Base-by-base conservation (phyloP, 2,113 vertebrate species). In the Megalops atlanticus region DNA sequence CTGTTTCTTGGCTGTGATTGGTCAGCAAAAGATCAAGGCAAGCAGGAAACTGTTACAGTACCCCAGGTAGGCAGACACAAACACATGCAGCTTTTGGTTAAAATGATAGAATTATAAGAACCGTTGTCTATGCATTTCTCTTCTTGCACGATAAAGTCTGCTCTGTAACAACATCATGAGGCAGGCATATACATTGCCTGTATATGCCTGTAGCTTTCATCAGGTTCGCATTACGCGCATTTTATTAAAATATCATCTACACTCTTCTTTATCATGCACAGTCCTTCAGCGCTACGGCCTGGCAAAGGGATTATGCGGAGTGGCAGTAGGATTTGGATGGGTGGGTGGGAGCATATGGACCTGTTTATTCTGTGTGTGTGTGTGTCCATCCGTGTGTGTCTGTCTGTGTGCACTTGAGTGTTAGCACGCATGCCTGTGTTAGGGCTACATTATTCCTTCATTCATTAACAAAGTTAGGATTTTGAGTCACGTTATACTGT, bases 11-110 rank as follows among this genome's bases (percentile, higher is more conserved):
- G 41, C 69, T 36, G 68, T 14, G 14, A 43, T 33, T 36, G 40
- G 39, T 16, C 31, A 38, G 58, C 27, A 43, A 71, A 43, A 71
- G 71, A 79, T 79, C 40, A 71, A 79, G 78, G 78, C 43, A 40
- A 79, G 6, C 27, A 35, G 45, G 18, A 1, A n/a, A 49, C 27
- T 27, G 38, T 35, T 18, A 72, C 16, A 39, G 68, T 39, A 18
- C 3, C 33, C 33, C 69, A 40, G 78, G 39, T 38, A 36, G 68
- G 68, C 1, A n/a, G 45, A 15, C 27, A 49, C 45, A 36, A 54
- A 43, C 40, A 31, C n/a, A 47, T 15, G 33, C 45, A 15, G 27
- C 1, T 2, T 41, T 8, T n/a, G 41, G 49, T 24, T 21, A 54
- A 54, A 21, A 21, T 21, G 24, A 54, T 21, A 54, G 24, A 54